phyloP scores from a whole-genome alignment of 2,797 vertebrate genomes.

The Etheostoma perlongum region DNA sequence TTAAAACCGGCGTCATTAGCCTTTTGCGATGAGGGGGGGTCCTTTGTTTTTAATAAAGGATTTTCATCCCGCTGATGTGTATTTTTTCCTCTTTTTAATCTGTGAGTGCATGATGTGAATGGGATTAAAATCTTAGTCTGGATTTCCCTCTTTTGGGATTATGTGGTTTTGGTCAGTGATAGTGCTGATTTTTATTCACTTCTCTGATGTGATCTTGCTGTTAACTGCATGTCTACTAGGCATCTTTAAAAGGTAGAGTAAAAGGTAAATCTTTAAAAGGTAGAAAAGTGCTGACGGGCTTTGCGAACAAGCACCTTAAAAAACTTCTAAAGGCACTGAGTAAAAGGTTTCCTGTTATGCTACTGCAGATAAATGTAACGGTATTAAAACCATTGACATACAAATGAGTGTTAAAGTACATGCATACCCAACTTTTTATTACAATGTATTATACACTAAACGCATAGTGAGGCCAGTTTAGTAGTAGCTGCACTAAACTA shows the following conservation, averaged over 20 bases:
- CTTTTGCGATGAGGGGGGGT: constrained; percentile 14
- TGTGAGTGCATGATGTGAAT: constrained; percentile 77
- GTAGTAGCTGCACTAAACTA: not conserved
- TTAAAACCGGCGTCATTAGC: constrained; percentile 53
- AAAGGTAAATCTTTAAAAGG: not conserved
- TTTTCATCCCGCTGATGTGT: constrained; percentile 62
- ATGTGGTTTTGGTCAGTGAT: constrained; percentile 91
- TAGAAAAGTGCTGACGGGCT: not conserved
- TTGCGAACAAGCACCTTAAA: not conserved
- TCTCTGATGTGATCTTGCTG: constrained; percentile 46
- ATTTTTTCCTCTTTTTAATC: constrained; percentile 56
- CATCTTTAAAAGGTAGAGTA: not conserved
- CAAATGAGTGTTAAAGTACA: not conserved
- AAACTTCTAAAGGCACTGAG: not conserved
- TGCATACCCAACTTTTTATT: not conserved
- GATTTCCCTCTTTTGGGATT: constrained; percentile 89
- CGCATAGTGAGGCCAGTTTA: not conserved
- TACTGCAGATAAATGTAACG: not conserved
- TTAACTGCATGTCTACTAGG: constrained; percentile 30
- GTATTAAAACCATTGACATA: not conserved
- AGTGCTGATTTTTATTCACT: constrained; percentile 73
- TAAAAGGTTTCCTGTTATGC: not conserved
- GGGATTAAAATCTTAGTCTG: constrained; percentile 92
- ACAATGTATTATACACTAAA: not conserved
- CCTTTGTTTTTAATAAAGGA: constrained; percentile 53